phyloP scores from a whole-genome alignment of 1,140 invertebrate genomes.

The Phymorhynchus buccinoides region DNA sequence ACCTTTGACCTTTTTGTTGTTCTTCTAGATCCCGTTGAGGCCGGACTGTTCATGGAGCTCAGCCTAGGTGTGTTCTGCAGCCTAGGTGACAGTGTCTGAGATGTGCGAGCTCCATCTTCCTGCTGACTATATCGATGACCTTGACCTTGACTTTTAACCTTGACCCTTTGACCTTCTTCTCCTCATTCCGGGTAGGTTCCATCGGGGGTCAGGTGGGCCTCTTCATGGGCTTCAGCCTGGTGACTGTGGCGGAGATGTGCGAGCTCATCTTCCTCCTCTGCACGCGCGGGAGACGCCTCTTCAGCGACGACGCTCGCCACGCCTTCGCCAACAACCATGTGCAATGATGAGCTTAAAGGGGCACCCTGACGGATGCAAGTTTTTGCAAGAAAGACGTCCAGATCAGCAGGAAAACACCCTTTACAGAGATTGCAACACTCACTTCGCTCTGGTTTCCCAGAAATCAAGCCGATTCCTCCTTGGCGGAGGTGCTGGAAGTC shows the following conservation, averaged over 20 bases:
- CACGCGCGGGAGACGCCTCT: slow-evolving; percentile 39
- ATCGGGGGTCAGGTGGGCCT: slow-evolving; percentile 52
- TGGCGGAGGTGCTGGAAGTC: no score
- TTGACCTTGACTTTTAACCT: no score
- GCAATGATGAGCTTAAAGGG: no score
- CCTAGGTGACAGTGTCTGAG: slow-evolving; percentile 42
- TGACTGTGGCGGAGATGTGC: slow-evolving; percentile 51
- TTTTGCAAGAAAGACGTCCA: no score
- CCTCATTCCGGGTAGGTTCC: slow-evolving; percentile 42
- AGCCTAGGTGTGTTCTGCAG: slow-evolving; percentile 42
- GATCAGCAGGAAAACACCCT: no score
- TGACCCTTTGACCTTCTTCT: background rate
- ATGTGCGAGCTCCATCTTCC: slow-evolving; percentile 49
- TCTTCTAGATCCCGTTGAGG: slow-evolving; percentile 48
- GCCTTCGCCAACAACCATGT: background rate
- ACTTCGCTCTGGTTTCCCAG: no score
- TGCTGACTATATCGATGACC: no score
- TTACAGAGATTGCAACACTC: no score
- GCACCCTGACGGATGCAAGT: no score
- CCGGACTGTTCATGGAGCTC: slow-evolving; percentile 51
- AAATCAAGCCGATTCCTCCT: no score
- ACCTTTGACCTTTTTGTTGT: background rate
- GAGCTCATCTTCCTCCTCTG: slow-evolving; percentile 47
- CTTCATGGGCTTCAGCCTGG: slow-evolving; percentile 51
- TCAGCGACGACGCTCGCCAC: slow-evolving; percentile 12